Conservation (phyloP, 1,140 invertebrate species). For the Lasioglossum baleicum region DNA sequence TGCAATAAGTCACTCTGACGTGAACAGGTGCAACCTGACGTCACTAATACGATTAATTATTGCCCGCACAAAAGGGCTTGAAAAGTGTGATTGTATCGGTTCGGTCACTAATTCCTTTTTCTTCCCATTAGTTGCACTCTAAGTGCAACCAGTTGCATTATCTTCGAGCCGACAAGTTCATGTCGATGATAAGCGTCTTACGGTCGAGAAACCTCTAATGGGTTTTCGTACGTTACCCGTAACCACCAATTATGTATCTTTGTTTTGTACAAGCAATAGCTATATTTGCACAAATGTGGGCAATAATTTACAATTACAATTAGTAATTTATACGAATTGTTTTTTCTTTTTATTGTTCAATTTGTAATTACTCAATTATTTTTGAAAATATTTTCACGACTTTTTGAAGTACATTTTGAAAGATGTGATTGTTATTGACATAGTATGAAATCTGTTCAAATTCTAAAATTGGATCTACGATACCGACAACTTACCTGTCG, state of each 20-base stretch:
- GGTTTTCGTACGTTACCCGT: neutral
- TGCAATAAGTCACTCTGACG: constrained; percentile 28
- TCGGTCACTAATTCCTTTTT: constrained; percentile 11
- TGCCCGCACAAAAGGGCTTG: neutral
- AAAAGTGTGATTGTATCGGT: neutral
- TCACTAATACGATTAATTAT: constrained; percentile 45
- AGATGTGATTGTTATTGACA: too few relatives aligned
- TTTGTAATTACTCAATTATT: too few relatives aligned
- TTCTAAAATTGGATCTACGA: too few relatives aligned
- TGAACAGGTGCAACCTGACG: constrained; percentile 21
- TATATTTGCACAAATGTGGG: too few relatives aligned
- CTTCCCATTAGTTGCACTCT: constrained; percentile 10
- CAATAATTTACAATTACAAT: too few relatives aligned
- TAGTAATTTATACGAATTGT: too few relatives aligned
- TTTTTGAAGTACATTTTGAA: too few relatives aligned
- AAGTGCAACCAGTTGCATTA: neutral
- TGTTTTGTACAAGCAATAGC: neutral
- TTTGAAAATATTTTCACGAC: too few relatives aligned
- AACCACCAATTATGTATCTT: neutral
- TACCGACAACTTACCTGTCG: too few relatives aligned
- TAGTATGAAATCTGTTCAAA: too few relatives aligned
- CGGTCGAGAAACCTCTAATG: neutral
- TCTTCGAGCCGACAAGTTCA: constrained; percentile 9
- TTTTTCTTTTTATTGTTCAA: too few relatives aligned
- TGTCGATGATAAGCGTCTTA: neutral